These are phyloP conservation scores for Borostomias antarcticus DNA, from an alignment of 2,797 vertebrate species.

Conservation along the genomic window DNA sequence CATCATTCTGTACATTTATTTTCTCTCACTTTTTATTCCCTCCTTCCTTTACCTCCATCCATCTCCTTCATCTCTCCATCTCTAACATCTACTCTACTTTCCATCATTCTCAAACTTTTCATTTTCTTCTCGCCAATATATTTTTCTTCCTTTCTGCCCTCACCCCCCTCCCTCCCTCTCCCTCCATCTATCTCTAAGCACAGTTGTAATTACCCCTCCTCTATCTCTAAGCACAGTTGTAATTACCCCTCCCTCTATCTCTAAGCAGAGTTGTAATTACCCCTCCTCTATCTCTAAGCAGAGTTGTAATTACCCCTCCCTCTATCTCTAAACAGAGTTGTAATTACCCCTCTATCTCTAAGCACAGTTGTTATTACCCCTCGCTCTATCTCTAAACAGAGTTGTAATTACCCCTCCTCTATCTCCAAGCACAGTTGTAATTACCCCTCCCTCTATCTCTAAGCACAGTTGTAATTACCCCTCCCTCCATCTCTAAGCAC, in stretches of 20 bases:
- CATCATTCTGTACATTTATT: background rate
- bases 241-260: too few species aligned
- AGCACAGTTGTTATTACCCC: too few species aligned
- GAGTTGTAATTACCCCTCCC: too few species aligned
- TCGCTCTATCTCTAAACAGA: background rate
- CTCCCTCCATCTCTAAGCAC: background rate
- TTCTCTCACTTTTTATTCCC: background rate
- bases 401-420: conserved; percentile 23
- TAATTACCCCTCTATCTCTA: too few species aligned
- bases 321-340: too few species aligned
- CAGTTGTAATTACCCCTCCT: too few species aligned
- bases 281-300: too few species aligned
- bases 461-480: too few species aligned
- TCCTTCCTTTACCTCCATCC: background rate
- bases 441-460: too few species aligned
- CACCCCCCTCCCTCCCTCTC: background rate
- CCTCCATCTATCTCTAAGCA: background rate
- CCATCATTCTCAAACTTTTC: too few species aligned
- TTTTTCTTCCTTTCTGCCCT: background rate
- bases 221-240: too few species aligned
- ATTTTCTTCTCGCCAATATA: conserved; percentile 1
- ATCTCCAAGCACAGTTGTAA: background rate
- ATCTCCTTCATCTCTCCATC: background rate
- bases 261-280: too few species aligned
- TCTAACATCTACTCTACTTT: background rate